Base-by-base conservation (phyloP, 1,140 invertebrate species). In the Diplogasteroides magnus region DNA sequence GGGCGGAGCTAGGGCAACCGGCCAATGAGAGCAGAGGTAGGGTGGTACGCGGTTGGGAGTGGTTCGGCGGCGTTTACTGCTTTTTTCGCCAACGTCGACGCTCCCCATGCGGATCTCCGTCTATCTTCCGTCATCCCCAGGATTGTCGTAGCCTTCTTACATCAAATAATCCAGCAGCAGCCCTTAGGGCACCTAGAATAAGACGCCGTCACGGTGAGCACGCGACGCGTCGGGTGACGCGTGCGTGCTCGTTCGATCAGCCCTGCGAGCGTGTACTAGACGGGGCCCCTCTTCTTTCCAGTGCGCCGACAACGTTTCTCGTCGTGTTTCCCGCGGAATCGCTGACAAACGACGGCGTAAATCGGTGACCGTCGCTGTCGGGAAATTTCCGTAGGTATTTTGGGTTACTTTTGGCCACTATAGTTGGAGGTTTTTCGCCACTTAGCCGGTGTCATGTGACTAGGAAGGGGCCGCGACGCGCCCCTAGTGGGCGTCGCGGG, bases 11-110 rank as follows among this genome's bases (percentile, higher is more conserved):
- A 13, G 25, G 25, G 37, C 15, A 56, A 6, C n/a, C 26, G 26
- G 29, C 64, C 64, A 65, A 65, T 65, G 31, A 65, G 31, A 32
- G 64, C 64, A 65, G 3, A 65, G 64, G 3, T 11, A 13, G 64
- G n/a, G 2, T 65, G 6, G n/a, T 31, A 13, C 64, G 64, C 37
- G 6, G 37, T 11, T 14, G 37, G 31, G 14, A 13, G 31, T 32
- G 6, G 64, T 28, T 29, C 48, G 64, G 31, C 48, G 31, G 25
- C 31, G 29, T 65, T 32, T 65, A 14, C 48, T 13, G 6, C 29
- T 31, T 37, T n/a, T 23, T n/a, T 3, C 29, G 15, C 11, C 61
- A 15, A 27, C 61, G 15, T 31, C 48, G n/a, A n/a, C n/a, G n/a
- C n/a, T n/a, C n/a, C n/a, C n/a, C n/a, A n/a, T n/a, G n/a, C n/a